These are phyloP conservation scores for Drosophila serrata DNA, from an alignment of 1,140 invertebrate species.

Conservation along the genomic window DNA sequence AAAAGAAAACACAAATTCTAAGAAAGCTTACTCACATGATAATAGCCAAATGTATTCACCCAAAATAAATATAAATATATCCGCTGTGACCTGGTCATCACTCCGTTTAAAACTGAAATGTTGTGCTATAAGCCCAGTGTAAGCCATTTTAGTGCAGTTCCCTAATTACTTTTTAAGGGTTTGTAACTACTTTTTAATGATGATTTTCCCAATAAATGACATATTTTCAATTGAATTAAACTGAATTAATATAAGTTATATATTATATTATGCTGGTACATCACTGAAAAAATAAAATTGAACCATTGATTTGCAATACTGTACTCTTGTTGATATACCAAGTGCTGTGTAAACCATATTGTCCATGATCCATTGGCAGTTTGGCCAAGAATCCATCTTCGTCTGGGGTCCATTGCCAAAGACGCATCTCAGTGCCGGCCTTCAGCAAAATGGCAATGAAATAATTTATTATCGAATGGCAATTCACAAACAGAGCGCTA, in stretches of 20 bases:
- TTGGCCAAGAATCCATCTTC: conserved; percentile 21
- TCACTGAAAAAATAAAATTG: conserved; percentile 18
- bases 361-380: conserved; percentile 32
- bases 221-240: background rate
- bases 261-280: too few relatives aligned
- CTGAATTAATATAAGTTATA: background rate
- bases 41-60: background rate
- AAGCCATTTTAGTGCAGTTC: background rate
- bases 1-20: background rate
- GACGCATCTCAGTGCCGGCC: conserved; percentile 15
- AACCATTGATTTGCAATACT: conserved; percentile 22
- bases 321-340: conserved; percentile 15
- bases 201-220: background rate
- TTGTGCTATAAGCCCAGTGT: too few relatives aligned
- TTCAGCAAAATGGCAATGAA: conserved; percentile 20
- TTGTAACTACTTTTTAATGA: background rate
- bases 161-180: background rate
- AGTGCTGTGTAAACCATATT: conserved; percentile 1
- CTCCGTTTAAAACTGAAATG: background rate
- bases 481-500: background rate
- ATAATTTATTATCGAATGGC: conserved; percentile 14
- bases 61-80: background rate
- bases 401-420: conserved; percentile 16
- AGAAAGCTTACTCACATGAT: background rate
- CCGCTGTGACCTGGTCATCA: background rate